Conservation (phyloP, 2,888 invertebrate species). For the Pemphredon lugubris region DNA sequence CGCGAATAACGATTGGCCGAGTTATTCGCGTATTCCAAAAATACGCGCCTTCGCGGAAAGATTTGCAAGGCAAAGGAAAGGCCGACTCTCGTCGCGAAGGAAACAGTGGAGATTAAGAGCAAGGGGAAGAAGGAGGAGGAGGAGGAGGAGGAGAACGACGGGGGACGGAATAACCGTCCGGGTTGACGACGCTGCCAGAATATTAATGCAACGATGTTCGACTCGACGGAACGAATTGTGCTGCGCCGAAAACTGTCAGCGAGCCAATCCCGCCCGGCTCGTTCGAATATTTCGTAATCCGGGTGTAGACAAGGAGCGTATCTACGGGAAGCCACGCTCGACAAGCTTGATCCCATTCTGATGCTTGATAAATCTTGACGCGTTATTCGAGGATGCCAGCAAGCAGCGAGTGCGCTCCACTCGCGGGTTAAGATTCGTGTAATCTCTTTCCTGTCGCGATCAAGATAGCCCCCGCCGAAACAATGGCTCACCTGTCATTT, state of each 20-base stretch:
- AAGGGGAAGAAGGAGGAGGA: slow-evolving; percentile 26
- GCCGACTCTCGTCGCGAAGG: slow-evolving; percentile 46
- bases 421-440: background rate
- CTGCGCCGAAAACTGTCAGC: slow-evolving; percentile 68
- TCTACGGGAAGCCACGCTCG: slow-evolving; percentile 56
- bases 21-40: slow-evolving; percentile 25
- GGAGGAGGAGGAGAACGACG: slow-evolving; percentile 24
- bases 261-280: slow-evolving; percentile 69
- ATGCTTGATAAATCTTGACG: slow-evolving; percentile 48
- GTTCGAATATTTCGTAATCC: slow-evolving; percentile 65
- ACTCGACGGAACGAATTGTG: slow-evolving; percentile 71
- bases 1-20: slow-evolving; percentile 25
- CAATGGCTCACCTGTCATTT: slow-evolving; percentile 2
- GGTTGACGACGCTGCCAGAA: slow-evolving; percentile 71
- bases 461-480: slow-evolving; percentile 26
- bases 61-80: slow-evolving; percentile 66
- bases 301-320: slow-evolving; percentile 51
- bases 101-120: slow-evolving; percentile 44
- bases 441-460: slow-evolving; percentile 24
- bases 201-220: slow-evolving; percentile 74
- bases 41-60: slow-evolving; percentile 52
- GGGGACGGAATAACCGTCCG: slow-evolving; percentile 46
- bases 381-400: slow-evolving; percentile 20
- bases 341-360: slow-evolving; percentile 34
- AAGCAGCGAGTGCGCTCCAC: background rate